Conservation (phyloP, 2,113 vertebrate species). For the Machaerirhynchus nigripectus region DNA sequence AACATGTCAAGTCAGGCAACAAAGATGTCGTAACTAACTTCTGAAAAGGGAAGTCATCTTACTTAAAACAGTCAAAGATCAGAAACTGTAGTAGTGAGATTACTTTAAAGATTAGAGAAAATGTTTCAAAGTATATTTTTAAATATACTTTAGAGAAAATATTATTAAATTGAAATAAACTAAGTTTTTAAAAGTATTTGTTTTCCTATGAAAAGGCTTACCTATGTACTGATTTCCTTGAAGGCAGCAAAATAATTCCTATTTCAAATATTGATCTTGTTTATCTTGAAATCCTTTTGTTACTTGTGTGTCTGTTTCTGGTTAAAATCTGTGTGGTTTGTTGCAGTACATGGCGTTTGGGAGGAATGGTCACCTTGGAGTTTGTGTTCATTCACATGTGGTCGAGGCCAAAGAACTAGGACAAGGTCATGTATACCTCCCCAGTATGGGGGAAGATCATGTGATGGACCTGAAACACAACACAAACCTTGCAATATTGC, state of each 20-base stretch:
- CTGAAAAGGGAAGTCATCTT: not conserved
- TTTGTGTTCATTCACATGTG: constrained; percentile 98
- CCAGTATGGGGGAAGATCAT: constrained; percentile 93
- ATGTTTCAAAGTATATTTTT: not conserved
- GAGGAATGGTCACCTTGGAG: constrained; percentile 99
- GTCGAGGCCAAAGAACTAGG: constrained; percentile 96
- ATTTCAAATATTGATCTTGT: not conserved
- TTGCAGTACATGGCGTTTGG: constrained; percentile 99
- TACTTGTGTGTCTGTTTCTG: constrained; percentile 49
- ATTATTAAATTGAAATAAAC: not conserved
- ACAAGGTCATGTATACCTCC: constrained; percentile 94
- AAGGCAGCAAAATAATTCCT: not conserved
- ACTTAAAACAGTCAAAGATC: not conserved
- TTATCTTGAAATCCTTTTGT: constrained; percentile 42
- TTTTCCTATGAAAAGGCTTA: not conserved
- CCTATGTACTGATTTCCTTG: not conserved
- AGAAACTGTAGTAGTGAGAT: not conserved
- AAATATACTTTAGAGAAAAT: not conserved
- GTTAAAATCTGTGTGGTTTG: constrained; percentile 83
- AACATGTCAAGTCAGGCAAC: not conserved
- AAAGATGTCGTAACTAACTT: not conserved
- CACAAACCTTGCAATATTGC: constrained; percentile 99
- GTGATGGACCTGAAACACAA: constrained; percentile 96
- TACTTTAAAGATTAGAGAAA: not conserved
- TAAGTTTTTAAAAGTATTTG: not conserved